Percentiles rank a stretch among this genome's conserved stretches.
These are phyloP conservation scores for Pardosa pseudoannulata DNA, from an alignment of 2,888 invertebrate genomes.

Conservation along the genomic window DNA sequence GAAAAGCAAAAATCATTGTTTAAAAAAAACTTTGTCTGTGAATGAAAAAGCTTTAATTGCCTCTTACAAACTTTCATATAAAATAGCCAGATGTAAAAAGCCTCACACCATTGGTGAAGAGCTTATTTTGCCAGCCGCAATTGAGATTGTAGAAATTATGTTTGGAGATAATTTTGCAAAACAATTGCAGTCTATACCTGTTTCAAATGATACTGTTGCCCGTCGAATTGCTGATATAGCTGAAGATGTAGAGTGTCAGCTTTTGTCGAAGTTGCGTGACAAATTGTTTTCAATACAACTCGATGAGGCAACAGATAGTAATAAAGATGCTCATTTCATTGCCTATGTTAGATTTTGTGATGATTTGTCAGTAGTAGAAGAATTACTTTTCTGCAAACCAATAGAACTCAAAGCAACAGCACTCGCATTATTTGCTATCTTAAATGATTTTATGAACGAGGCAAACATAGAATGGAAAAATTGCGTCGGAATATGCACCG, in stretches of 20 bases:
- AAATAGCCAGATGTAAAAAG: slow-evolving; percentile 60
- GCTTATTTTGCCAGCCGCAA: slow-evolving; percentile 28
- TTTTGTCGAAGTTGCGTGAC: slow-evolving; percentile 1
- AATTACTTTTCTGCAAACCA: slow-evolving; percentile 34
- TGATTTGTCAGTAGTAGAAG: slow-evolving; percentile 26
- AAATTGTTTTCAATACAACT: slow-evolving; percentile 26
- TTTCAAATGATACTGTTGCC: slow-evolving; percentile 45
- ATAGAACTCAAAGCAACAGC: slow-evolving; percentile 40
- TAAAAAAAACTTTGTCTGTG: slow-evolving; percentile 10
- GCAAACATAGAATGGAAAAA: slow-evolving; percentile 54
- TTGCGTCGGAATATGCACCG: slow-evolving; percentile 59
- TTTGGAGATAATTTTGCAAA: slow-evolving; percentile 20
- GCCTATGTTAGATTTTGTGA: slow-evolving; percentile 36
- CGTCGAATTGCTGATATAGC: slow-evolving; percentile 39
- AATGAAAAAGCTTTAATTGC: slow-evolving; percentile 43
- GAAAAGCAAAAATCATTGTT: too few relatives aligned
- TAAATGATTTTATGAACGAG: slow-evolving; percentile 41
- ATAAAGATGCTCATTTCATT: slow-evolving; percentile 35
- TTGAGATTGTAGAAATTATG: slow-evolving; percentile 28
- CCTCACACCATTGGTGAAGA: slow-evolving; percentile 48
- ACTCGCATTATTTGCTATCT: slow-evolving; percentile 26
- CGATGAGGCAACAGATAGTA: slow-evolving; percentile 31
- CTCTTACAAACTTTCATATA: slow-evolving; percentile 46
- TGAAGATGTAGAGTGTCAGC: slow-evolving; percentile 45
- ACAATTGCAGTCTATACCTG: slow-evolving; percentile 23